Evolutionary conservation across 2,113 vertebrate genomes (phyloP), one percentile per base, ranked within the genome.

Genomic region (Cynocephalus volans): DNA sequence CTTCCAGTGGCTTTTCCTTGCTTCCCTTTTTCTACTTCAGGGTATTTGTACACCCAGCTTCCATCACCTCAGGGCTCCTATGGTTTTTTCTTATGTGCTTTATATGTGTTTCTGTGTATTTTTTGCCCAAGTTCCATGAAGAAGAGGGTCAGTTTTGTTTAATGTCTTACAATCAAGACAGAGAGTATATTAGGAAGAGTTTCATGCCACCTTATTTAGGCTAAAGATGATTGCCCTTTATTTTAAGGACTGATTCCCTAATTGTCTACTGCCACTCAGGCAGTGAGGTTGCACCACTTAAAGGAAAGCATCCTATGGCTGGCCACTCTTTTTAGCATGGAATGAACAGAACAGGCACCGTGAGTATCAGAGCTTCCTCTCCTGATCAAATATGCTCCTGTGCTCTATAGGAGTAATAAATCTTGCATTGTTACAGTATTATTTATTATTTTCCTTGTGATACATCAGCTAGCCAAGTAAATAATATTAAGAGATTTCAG

Each of bases 321-420:
- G 8, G 5, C 50, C 41, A 10, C 13, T 60, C 50, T 54, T 86
- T 24, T 36, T 4, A 81, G 6, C 11, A 56, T 19, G 23, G 9
- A 6, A 19, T 10, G 8, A 81, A 33, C n/a, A 9, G 3, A 45
- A 10, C 12, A 33, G 17, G 8, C 7, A 58, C 0, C 0, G 8
- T 28, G 8, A 31, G 0, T 24, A 21, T 56, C 83, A 80, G 52
- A 15, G 0, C 8, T 69, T 60, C 28, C 45, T 73, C 0, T 70
- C 36, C 23, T 15, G 4, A 19, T 90, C 26, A 58, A 36, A 56
- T 1, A 4, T 36, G 18, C 3, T 79, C 3, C 41, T 15, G 0
- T 31, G 19, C 18, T 31, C 52, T 69, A 10, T 21, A 52, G 11
- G 14, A 17, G 31, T 45, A 48, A 33, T 36, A n/a, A 72, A 36